These are phyloP conservation scores for Lepidotrigona ventralis DNA, from an alignment of 1,140 invertebrate genomes.

Conservation along the genomic window DNA sequence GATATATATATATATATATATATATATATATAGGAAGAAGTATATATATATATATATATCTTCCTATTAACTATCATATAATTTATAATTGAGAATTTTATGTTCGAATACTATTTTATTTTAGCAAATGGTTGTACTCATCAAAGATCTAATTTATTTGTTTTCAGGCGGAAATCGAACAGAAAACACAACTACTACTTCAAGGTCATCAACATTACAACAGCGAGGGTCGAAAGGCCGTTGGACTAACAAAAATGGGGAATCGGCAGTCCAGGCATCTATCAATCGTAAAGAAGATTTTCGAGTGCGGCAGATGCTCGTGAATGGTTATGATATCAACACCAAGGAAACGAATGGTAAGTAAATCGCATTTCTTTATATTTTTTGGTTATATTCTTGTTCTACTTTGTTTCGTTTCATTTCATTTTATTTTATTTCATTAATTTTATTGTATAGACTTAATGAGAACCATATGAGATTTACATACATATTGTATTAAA, in stretches of 20 bases:
- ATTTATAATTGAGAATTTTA: background rate
- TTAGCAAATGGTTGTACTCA: background rate
- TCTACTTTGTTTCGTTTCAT: background rate
- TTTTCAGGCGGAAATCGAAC: conserved; percentile 58
- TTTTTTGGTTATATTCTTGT: background rate
- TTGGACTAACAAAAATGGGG: conserved; percentile 71
- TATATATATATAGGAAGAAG: no score
- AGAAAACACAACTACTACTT: conserved; percentile 59
- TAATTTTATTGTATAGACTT: background rate
- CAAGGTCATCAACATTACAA: conserved; percentile 64
- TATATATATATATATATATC: background rate
- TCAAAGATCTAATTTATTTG: background rate
- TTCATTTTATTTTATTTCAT: background rate
- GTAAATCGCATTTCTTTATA: background rate
- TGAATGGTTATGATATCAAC: conserved; percentile 65
- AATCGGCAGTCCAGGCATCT: conserved; percentile 56
- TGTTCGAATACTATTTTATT: background rate
- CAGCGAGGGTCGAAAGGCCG: conserved; percentile 68
- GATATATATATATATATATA: background rate
- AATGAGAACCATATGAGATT: background rate
- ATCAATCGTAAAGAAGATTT: conserved; percentile 68
- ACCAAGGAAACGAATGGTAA: conserved; percentile 65
- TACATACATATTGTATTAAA: no score
- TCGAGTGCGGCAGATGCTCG: conserved; percentile 62
- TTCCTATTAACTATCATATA: background rate